phyloP scores from a whole-genome alignment of 2,113 vertebrate genomes.

The Noctilio leporinus region DNA sequence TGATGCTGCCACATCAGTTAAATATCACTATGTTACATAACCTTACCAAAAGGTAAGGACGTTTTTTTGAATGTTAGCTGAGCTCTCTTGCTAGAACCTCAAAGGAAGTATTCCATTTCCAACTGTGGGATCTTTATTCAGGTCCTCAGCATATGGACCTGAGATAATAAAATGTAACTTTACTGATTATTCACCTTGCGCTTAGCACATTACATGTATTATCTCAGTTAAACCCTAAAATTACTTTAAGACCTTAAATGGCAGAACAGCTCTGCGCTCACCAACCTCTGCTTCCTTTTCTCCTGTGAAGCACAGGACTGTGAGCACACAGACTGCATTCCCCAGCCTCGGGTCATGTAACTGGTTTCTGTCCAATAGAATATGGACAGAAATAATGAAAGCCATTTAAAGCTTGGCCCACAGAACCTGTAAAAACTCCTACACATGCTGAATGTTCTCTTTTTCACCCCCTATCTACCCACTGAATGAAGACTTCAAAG shows the following conservation, averaged over 20 bases:
- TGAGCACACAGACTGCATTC: not conserved
- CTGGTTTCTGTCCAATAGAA: not conserved
- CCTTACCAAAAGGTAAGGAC: not conserved
- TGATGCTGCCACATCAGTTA: conserved; percentile 23
- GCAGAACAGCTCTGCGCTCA: not conserved
- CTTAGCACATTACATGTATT: not conserved
- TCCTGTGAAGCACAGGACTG: too few species aligned
- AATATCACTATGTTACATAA: conserved; percentile 31
- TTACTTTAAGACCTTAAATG: not conserved
- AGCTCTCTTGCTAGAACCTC: not conserved
- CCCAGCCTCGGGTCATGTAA: not conserved
- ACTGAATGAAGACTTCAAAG: conserved; percentile 5
- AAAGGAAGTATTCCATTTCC: not conserved
- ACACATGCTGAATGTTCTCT: not conserved
- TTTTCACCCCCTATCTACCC: not conserved
- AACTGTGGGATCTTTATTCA: not conserved
- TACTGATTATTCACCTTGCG: not conserved
- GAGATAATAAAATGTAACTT: not conserved
- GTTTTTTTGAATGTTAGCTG: not conserved
- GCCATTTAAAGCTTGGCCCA: not conserved
- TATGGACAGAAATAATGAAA: not conserved
- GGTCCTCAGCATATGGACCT: not conserved
- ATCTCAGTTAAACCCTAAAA: not conserved
- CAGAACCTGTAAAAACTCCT: not conserved
- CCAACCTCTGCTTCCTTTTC: not conserved